Base-by-base conservation (phyloP, 2,888 invertebrate genomes). In the Oscheius onirici region DNA sequence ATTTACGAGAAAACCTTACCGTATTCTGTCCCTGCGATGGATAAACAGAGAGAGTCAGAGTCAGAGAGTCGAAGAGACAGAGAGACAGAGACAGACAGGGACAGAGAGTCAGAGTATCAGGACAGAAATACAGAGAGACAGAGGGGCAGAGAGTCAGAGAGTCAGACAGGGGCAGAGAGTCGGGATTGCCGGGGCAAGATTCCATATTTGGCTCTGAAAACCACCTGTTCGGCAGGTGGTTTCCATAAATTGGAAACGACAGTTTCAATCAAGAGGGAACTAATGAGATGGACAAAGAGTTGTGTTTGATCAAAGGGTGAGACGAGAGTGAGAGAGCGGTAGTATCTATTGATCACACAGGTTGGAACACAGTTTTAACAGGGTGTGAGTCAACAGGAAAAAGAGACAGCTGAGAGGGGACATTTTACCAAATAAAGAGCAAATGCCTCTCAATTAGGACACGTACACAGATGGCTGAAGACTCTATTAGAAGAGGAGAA, bases 301-400 rank as follows among this genome's bases (percentile, higher is more conserved):
- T 34, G 3, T 58, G 58, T 58, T 58, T 58, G 40, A 58, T 58
- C 43, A 43, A n/a, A 46, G 8, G 20, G 46, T n/a, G n/a, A n/a
- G 46, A 17, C 46, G 46, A 10, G 13, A 13, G 58, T 13, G 58
- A 58, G 41, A 20, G 17, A 20, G 58, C 20, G 58, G 41, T 6
- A 41, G 26, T 34, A 26, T 40, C 58, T 58, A 58, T 58, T 58
- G 58, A 58, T 58, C 43, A 57, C n/a, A n/a, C 20, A 20, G 28
- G n/a, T 5, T 46, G 24, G 57, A 26, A 58, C 34, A 58, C 58
- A 22, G 58, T 41, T 41, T 41, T 17, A 58, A 58, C 58, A 41
- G 43, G 43, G 34, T 58, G 43, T 58, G 40, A 58, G 58, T 58
- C 58, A 41, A 58, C 46, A 46, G 46, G 15, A 43, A 43, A 43